Evolutionary conservation across 2,888 invertebrate genomes (phyloP).

Genomic region (Himalopsyche kuldschensis): DNA sequence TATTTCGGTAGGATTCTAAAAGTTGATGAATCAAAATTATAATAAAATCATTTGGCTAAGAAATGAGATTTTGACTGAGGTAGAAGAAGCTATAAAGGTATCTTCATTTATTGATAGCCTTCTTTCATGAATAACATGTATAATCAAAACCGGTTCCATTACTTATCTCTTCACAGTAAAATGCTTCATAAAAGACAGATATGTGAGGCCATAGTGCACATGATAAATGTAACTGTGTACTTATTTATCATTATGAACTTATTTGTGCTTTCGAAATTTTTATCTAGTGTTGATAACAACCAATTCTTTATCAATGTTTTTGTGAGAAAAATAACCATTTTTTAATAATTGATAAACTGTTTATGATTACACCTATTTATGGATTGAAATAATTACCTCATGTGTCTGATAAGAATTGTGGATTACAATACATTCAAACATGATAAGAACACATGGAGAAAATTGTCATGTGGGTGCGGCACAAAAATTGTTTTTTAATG

Average conservation of each 20-base stretch:
- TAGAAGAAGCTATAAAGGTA: too few relatives aligned
- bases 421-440: too few relatives aligned
- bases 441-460: too few relatives aligned
- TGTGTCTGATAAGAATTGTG: background rate
- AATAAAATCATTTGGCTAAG: too few relatives aligned
- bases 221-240: background rate
- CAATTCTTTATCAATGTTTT: background rate
- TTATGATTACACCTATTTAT: background rate
- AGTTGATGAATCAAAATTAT: too few relatives aligned
- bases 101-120: background rate
- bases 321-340: background rate
- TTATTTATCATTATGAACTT: background rate
- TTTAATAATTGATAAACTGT: background rate
- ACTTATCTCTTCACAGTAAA: conserved; percentile 41
- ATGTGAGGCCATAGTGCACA: background rate
- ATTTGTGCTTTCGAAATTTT: background rate
- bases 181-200: background rate
- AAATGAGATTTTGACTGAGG: too few relatives aligned
- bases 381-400: background rate
- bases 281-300: background rate
- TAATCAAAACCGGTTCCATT: background rate
- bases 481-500: too few relatives aligned
- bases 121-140: background rate
- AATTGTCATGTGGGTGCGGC: too few relatives aligned
- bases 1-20: too few relatives aligned